These are phyloP conservation scores for Dendrolimus pini DNA, from an alignment of 2,888 invertebrate species.

Conservation along the genomic window DNA sequence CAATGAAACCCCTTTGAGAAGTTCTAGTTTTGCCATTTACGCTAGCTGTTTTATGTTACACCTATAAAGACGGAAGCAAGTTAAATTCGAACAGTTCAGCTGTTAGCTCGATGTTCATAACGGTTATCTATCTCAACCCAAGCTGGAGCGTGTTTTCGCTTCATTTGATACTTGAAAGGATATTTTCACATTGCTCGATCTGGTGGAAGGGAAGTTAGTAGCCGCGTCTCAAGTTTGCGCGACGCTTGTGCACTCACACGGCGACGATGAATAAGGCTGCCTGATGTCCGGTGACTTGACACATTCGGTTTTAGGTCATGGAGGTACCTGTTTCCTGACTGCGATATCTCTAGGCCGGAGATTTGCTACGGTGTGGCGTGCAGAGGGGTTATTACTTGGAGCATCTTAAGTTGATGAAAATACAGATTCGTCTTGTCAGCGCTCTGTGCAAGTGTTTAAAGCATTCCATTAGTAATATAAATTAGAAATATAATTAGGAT, in stretches of 20 bases:
- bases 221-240: slow-evolving; percentile 23
- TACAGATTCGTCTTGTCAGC: no score
- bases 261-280: background rate
- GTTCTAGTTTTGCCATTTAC: no score
- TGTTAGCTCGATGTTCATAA: background rate
- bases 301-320: background rate
- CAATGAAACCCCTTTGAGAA: no score
- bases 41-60: background rate
- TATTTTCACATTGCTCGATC: slow-evolving; percentile 13
- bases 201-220: slow-evolving; percentile 17
- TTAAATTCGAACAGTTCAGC: background rate
- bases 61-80: background rate
- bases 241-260: slow-evolving; percentile 23
- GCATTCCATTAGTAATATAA: no score
- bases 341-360: background rate
- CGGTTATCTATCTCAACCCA: slow-evolving; percentile 1
- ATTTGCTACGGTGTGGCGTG: no score
- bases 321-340: background rate
- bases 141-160: slow-evolving; percentile 13
- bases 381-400: no score
- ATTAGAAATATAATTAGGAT: no score
- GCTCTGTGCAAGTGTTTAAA: no score
- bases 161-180: slow-evolving; percentile 16
- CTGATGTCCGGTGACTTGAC: background rate
- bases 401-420: no score